Evolutionary conservation across 2,797 vertebrate genomes (phyloP), one percentile per base, ranked within the genome.

Genomic region (Dendrocincla fuliginosa): DNA sequence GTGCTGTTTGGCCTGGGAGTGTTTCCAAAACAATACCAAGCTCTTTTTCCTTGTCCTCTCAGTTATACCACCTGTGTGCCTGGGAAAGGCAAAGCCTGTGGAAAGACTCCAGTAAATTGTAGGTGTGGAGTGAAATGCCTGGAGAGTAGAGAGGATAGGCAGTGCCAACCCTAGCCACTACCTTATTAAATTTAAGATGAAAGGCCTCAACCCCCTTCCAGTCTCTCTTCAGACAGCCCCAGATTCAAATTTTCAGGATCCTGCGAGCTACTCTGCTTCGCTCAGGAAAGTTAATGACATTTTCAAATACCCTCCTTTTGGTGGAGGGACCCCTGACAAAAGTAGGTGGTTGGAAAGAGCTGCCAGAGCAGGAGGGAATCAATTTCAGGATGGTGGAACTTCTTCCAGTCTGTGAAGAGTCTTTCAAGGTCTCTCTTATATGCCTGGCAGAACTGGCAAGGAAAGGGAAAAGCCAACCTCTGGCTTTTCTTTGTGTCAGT

Each of bases 111-210:
- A 50, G 84, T 84, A 93, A 96, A 95, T 94, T 89, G 96, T 94
- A 95, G 95, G 95, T 94, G 96, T 96, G 96, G 92, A 96, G 76
- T 49, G 92, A 94, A 96, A 89, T 95, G 89, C 95, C 96, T 96
- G 95, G 92, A 96, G 93, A 96, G 92, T 81, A 16, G 84, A 67
- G 92, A 92, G 89, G 82, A 22, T 64, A 83, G 87, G 86, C 84
- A 92, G 71, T 97, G 95, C 95, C 96, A 96, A 14, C 82, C 84
- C 69, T 47, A 89, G 91, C 95, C 92, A 61, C 93, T 75, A 2
- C 90, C 95, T 96, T 94, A 96, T 94, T 97, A 95, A 90, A 85
- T 85, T 92, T 25, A 75, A 96, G 92, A 95, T 95, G 87, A 96
- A 97, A 97, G 92, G 91, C 73, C 61, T 91, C 76, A 81, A 39